Evolutionary conservation across 2,797 vertebrate genomes (phyloP).

Genomic region (Platalea minor): DNA sequence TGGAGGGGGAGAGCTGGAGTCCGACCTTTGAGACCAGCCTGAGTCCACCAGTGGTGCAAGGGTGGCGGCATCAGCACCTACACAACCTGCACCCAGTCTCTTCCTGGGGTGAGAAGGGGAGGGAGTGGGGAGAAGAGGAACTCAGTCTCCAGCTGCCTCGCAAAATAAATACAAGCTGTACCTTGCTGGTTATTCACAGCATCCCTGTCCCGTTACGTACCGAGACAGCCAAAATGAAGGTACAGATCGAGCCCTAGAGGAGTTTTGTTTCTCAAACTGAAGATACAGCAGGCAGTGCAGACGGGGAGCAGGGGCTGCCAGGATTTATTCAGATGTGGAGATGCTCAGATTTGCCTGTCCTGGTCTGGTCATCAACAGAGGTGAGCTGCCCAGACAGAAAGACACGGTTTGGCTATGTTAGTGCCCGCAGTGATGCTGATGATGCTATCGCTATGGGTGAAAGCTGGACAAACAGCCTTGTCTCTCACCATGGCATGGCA

Average conservation of each 20-base stretch:
- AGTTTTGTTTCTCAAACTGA: neutral
- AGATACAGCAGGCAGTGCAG: neutral
- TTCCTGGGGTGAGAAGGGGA: neutral
- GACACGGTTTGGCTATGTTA: fast-evolving
- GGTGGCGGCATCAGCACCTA: neutral
- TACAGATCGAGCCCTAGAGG: neutral
- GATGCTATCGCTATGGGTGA: neutral
- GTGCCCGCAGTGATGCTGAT: neutral
- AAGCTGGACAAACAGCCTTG: neutral
- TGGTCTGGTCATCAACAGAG: neutral
- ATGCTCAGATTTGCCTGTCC: neutral
- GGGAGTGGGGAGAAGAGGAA: neutral
- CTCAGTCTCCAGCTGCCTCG: neutral
- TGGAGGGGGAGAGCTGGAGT: neutral
- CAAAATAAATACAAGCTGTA: neutral
- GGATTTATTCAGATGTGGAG: neutral
- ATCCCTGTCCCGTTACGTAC: neutral
- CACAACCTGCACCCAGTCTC: neutral
- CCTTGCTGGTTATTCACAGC: neutral
- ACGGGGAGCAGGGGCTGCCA: neutral
- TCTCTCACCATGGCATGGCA: fast-evolving
- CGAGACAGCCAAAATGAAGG: fast-evolving
- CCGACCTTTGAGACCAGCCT: neutral
- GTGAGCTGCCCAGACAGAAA: neutral
- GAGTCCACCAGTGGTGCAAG: neutral